Evolutionary conservation across 2,113 vertebrate species (phyloP), one percentile per base, ranked within the genome.

Genomic region (Neotoma lepida): DNA sequence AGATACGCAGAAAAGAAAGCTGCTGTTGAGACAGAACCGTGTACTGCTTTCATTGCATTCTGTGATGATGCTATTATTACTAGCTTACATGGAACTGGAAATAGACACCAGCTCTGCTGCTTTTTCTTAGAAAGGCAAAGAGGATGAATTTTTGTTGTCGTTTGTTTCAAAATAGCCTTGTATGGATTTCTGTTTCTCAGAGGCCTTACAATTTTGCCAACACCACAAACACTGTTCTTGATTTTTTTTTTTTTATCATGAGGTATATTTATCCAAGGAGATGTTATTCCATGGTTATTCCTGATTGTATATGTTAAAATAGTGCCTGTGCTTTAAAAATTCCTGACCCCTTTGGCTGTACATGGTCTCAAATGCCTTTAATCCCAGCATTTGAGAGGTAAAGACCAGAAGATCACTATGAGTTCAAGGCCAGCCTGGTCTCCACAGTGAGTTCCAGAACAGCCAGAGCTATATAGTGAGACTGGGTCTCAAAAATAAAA

Each of bases 181-280:
- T 35, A 41, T 91, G 82, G 44, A 93, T 93, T 95, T 91, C 15
- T 51, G 56, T 54, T 95, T 97, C 68, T 56, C 89, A 66, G 26
- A 73, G 76, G 51, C 61, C n/a, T 63, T 35, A 26, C 4, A 41
- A 44, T 86, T 80, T 86, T 35, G 86, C n/a, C 70, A 51, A 61
- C 9, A 73, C 54, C 18, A 49, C 14, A 86, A 24, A 49, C 4
- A 0, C 64, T 82, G 93, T 97, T 95, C 92, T 94, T 87, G 44
- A 58, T 92, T 85, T 85, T 93, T 10, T 93, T 10, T 2, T 2
- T 6, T 9, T 58, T 17, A 82, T 82, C 6, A 93, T 63, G 1
- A 20, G 2, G 8, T 66, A 17, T 85, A 39, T 71, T 92, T 41
- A 88, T 28, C 0, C 0, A 71, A 68, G 15, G 86, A 71, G 24